Conservation (phyloP, 2,888 invertebrate genomes). For the Lamellibrachia satsuma region DNA sequence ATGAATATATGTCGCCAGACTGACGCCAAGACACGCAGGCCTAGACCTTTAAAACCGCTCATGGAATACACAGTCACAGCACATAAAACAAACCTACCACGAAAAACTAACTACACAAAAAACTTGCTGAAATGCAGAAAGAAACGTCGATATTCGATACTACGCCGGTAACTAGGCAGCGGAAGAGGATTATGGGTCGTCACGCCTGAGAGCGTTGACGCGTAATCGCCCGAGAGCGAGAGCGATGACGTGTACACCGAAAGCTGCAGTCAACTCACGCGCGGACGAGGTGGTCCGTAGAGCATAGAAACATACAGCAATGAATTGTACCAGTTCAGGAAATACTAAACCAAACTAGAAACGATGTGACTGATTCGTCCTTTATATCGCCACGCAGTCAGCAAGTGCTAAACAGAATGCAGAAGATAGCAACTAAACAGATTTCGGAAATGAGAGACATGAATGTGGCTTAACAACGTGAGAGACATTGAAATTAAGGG, state of each 20-base stretch:
- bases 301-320: neutral
- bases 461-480: no score
- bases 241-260: neutral
- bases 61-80: neutral
- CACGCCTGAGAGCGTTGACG: neutral
- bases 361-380: neutral
- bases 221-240: neutral
- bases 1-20: no score
- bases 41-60: neutral
- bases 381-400: neutral
- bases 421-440: no score
- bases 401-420: no score
- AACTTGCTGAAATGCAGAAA: neutral
- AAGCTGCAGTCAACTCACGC: no score
- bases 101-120: neutral
- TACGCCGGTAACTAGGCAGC: neutral
- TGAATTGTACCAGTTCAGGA: neutral
- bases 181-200: slow-evolving; percentile 17
- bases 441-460: no score
- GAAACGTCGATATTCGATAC: slow-evolving; percentile 2
- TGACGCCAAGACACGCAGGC: no score
- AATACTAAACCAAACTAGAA: neutral
- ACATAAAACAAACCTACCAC: neutral
- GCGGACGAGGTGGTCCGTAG: neutral
- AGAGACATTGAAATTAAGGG: no score